Evolutionary conservation across 2,888 invertebrate genomes (phyloP), one percentile per base, ranked within the genome.

Genomic region (Cheilosia pagana): DNA sequence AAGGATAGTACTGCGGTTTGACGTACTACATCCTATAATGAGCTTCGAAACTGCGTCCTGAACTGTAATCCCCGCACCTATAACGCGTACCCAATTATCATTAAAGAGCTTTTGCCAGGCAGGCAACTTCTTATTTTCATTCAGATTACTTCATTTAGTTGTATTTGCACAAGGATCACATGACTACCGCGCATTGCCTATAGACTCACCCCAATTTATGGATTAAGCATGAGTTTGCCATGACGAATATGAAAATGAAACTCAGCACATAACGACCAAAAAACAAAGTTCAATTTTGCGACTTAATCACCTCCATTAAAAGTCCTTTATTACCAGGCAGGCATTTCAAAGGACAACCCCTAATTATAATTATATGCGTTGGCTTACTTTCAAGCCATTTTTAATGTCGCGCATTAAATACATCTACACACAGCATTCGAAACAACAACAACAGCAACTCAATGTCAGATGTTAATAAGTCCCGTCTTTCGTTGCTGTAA

Each of bases 301-400:
- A 70, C 65, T 70, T 81, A 81, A 81, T 81, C 35, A 50, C 63
- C 50, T 65, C 63, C 76, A 76, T 81, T 76, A 81, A 76, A 63
- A 75, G 50, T 76, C 41, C 25, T 70, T 62, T 70, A 39, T 59
- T 76, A 63, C 70, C 57, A 43, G 70, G 16, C 50, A 70, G 55
- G 48, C 55, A 75, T 70, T 70, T 81, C 68, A 75, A 57, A 63
- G 81, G 70, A 76, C 57, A 53, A 39, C 31, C 52, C 59, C 76
- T 81, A 81, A 81, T 81, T 70, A 70, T 81, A 81, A 81, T 81
- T 70, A 70, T 63, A 70, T 70, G 63, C 68, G 60, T 53, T 74
- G 21, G 16, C 50, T 70, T 21, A 48, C 55, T 39, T 75, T 48
- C 35, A 57, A 55, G n/a, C 76, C 68, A 70, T 65, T 70, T 70